Conservation (phyloP, 2,113 vertebrate species). For the Genyomyrus donnyi region DNA sequence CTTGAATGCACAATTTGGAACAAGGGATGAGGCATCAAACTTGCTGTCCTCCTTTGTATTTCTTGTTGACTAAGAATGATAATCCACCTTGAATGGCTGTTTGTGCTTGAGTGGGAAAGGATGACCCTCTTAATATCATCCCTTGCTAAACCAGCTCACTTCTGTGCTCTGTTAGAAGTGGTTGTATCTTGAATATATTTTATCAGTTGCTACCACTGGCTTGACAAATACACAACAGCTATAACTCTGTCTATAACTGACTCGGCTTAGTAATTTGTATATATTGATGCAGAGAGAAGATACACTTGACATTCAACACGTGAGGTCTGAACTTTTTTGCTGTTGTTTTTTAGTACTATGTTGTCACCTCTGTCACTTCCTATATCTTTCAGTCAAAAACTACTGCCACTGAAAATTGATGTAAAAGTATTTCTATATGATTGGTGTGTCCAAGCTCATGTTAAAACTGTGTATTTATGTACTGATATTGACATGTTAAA, state of each 20-base stretch:
- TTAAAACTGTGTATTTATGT: slow-evolving; percentile 66
- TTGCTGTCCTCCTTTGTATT: background rate
- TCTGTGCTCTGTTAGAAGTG: slow-evolving; percentile 20
- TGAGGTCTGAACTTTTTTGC: slow-evolving; percentile 54
- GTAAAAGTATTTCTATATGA: slow-evolving; percentile 56
- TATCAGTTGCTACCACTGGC: slow-evolving; percentile 55
- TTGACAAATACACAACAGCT: slow-evolving; percentile 46
- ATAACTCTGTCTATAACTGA: slow-evolving; percentile 41
- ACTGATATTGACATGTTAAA: slow-evolving; percentile 51
- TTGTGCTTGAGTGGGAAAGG: background rate
- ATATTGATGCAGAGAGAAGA: slow-evolving; percentile 44
- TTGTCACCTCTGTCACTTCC: slow-evolving; percentile 51
- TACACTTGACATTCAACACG: slow-evolving; percentile 56
- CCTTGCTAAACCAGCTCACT: background rate
- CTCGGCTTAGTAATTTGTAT: slow-evolving; percentile 27
- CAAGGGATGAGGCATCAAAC: background rate
- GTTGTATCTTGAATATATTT: slow-evolving; percentile 16
- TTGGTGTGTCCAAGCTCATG: slow-evolving; percentile 59
- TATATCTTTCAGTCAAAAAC: slow-evolving; percentile 55
- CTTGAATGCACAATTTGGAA: background rate
- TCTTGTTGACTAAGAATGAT: background rate
- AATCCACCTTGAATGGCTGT: background rate
- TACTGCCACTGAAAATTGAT: slow-evolving; percentile 68
- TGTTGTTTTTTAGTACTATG: slow-evolving; percentile 41
- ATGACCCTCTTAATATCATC: background rate